Evolutionary conservation across 2,797 vertebrate species (phyloP).

Genomic region (Iguana delicatissima): DNA sequence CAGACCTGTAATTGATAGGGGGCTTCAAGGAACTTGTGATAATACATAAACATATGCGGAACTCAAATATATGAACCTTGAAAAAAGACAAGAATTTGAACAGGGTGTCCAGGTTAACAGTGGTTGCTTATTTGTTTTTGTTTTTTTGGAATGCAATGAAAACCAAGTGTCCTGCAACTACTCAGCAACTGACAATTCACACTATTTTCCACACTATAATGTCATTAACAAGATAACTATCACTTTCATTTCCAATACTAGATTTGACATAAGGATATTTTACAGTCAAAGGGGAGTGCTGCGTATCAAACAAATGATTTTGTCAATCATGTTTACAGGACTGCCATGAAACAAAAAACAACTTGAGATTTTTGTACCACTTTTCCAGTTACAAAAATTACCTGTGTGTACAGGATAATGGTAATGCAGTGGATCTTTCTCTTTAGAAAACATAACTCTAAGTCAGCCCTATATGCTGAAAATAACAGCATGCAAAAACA

Average conservation of each 20-base stretch:
- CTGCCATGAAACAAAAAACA: not conserved
- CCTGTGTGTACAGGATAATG: not conserved
- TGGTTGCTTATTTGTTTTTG: not conserved
- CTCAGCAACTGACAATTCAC: not conserved
- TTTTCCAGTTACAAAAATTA: not conserved
- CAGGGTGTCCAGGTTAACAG: not conserved
- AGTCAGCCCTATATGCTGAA: not conserved
- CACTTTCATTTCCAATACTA: not conserved
- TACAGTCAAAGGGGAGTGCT: no score
- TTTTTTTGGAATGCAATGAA: not conserved
- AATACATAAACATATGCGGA: slow-evolving; percentile 10
- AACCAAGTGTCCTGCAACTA: not conserved
- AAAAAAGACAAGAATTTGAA: not conserved
- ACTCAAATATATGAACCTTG: not conserved
- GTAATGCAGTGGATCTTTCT: not conserved
- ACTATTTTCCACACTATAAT: not conserved
- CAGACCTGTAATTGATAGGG: no score
- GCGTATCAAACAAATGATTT: not conserved
- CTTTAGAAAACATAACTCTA: not conserved
- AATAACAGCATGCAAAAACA: not conserved
- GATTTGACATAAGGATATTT: not conserved
- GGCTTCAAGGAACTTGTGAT: not conserved
- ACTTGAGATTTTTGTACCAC: not conserved
- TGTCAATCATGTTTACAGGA: not conserved
- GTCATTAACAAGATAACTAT: not conserved